These are phyloP conservation scores for Sciurus vulgaris DNA, from an alignment of 2,797 vertebrate genomes.

Conservation along the genomic window DNA sequence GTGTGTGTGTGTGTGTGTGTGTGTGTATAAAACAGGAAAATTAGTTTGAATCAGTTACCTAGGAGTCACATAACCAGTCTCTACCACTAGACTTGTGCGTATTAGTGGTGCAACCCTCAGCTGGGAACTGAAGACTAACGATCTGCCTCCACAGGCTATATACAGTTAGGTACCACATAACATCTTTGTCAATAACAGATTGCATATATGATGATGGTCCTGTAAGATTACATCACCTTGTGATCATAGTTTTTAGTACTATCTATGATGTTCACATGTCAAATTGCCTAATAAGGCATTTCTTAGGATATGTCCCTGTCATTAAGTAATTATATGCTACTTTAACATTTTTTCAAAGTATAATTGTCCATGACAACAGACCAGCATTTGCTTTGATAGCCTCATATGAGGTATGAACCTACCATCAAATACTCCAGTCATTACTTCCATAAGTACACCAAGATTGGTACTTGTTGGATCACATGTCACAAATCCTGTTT, in stretches of 20 bases:
- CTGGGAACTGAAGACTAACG: background rate
- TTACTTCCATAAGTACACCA: background rate
- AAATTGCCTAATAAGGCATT: background rate
- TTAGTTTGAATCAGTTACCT: background rate
- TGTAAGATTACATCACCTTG: background rate
- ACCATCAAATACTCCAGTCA: background rate
- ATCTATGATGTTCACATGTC: background rate
- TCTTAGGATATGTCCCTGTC: background rate
- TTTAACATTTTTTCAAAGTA: background rate
- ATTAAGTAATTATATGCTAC: background rate
- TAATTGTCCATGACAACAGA: background rate
- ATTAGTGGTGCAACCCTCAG: background rate
- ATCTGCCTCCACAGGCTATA: background rate
- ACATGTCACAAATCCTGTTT: slow-evolving; percentile 35
- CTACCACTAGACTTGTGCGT: background rate
- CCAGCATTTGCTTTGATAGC: background rate
- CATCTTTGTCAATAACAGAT: background rate
- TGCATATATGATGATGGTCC: background rate
- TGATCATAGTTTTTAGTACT: background rate
- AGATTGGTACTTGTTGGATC: background rate
- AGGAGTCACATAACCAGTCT: background rate
- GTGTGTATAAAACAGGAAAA: background rate
- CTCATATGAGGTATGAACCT: background rate
- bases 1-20: background rate
- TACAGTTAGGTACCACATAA: background rate